Evolutionary conservation across 30 jellyfish, hydroid and myxozoan species (phyloP), one percentile per base, ranked within the genome.

Genomic region (Pelagia noctiluca): DNA sequence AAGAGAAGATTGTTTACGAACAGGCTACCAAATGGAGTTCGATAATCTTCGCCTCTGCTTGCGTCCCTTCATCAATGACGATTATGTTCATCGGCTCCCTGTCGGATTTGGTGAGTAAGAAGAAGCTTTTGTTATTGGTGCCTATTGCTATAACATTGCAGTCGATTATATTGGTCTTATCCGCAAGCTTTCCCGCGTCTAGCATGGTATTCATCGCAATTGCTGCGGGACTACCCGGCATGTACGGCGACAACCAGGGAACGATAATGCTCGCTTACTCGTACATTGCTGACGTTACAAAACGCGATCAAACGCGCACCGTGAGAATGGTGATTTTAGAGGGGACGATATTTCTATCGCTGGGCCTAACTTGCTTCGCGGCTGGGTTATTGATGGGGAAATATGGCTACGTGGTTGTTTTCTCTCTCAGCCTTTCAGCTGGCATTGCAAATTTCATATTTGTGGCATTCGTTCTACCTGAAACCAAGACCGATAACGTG

Each of bases 251-350:
- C 50, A 26, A 62, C 3, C 85, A 74, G 53, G 96, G 89, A 1
- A 80, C 83, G 3, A 75, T 85, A 28, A 74, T 85, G 89, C 50
- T 85, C 7, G 85, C 85, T n/a, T 85, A 62, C 35, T 53, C 86
- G 21, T 85, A 85, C 36, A 61, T 85, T 89, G 89, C 96, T 3
- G 72, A 83, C 37, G 88, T 85, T 31, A 71, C 96, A 3, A 50
- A 24, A 1, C 35, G 48, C 2, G 85, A 85, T n/a, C 47, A 75
- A 18, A 47, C 26, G 35, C 84, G 96, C 12, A 71, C 96, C 0
- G 30, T 33, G 32, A 65, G 96, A 36, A 85, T 85, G 96, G 87
- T 52, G 1, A 35, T 75, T 30, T 42, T 75, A 7, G 96, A 85
- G 35, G 85, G 89, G 4, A 53, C 66, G 61, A 50, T 85, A 23